Percentiles rank a stretch among this genome's conserved stretches.
Evolutionary conservation across 2,797 vertebrate genomes (phyloP).

Genomic region (Myotis daubentonii): DNA sequence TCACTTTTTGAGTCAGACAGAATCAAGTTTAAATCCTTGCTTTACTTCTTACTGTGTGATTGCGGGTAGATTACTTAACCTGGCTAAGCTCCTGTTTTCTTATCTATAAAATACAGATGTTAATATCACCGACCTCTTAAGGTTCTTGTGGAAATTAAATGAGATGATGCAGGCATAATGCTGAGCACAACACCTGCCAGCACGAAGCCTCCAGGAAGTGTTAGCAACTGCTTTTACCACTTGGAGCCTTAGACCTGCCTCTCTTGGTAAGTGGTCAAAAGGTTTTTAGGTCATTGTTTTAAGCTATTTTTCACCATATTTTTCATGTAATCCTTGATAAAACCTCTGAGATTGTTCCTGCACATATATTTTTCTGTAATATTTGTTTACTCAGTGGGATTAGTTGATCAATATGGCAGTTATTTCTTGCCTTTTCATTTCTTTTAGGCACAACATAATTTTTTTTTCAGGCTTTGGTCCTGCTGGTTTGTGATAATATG

Average conservation of each 20-base stretch:
- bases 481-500: background rate
- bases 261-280: background rate
- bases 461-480: background rate
- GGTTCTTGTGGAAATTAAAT: background rate
- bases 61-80: background rate
- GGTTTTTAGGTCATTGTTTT: background rate
- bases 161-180: background rate
- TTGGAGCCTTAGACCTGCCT: background rate
- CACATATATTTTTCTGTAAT: background rate
- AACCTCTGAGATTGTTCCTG: background rate
- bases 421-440: constrained; percentile 39
- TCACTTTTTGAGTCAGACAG: constrained; percentile 1
- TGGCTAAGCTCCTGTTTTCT: constrained; percentile 25
- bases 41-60: background rate
- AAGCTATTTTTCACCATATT: background rate
- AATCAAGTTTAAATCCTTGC: background rate
- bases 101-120: constrained; percentile 30
- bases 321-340: constrained; percentile 39
- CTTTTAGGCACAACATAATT: background rate
- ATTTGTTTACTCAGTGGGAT: background rate
- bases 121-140: background rate
- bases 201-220: background rate
- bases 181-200: background rate
- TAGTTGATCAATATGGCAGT: background rate
- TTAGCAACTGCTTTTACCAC: background rate